Evolutionary conservation across 2,113 vertebrate genomes (phyloP).

Genomic region (Ciconia stormi): DNA sequence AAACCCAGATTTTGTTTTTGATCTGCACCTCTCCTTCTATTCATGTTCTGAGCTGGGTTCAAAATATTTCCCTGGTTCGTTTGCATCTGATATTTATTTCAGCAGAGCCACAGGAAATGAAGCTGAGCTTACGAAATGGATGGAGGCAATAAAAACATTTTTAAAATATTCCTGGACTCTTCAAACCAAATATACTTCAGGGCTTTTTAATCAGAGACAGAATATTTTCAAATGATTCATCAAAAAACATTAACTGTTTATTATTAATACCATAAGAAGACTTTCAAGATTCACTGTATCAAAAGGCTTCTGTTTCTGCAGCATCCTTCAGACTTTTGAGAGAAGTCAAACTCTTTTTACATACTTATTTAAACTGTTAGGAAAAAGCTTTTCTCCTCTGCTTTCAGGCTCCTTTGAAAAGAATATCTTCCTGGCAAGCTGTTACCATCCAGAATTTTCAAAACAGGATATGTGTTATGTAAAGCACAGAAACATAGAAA

Average conservation of each 20-base stretch:
- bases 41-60: not conserved
- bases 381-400: not conserved
- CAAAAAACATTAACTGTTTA: not conserved
- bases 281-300: not conserved
- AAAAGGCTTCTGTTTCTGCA: not conserved
- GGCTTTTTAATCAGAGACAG: conserved; percentile 2
- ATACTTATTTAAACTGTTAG: not conserved
- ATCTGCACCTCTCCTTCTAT: not conserved
- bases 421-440: not conserved
- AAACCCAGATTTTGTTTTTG: not conserved
- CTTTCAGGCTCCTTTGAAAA: not conserved
- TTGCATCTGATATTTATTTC: conserved; percentile 26
- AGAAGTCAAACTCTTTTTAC: not conserved
- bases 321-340: not conserved
- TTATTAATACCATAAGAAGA: not conserved
- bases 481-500: not conserved
- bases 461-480: not conserved
- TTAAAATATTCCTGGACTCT: not conserved
- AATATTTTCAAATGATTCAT: conserved; percentile 2
- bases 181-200: conserved; percentile 2
- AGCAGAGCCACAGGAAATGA: conserved; percentile 47
- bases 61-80: not conserved
- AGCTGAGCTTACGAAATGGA: conserved; percentile 5
- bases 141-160: conserved; percentile 21
- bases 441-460: not conserved